These are phyloP conservation scores for Pristionchus arcanus DNA, from an alignment of 2,888 invertebrate genomes.

Conservation along the genomic window DNA sequence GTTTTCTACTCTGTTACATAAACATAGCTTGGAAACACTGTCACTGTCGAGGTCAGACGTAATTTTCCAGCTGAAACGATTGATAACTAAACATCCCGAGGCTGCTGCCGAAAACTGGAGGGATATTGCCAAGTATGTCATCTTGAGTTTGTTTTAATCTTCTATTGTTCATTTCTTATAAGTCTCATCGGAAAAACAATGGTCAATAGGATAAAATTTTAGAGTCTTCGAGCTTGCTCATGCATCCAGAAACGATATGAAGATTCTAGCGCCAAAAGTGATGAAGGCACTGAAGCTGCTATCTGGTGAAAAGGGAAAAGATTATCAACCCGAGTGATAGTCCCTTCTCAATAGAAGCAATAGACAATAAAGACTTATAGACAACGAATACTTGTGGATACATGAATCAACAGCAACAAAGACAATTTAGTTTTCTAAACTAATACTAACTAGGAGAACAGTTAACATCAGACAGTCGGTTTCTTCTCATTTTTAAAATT, in stretches of 20 bases:
- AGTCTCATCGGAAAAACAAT: background rate
- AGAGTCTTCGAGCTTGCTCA: background rate
- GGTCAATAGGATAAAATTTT: background rate
- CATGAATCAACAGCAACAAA: background rate
- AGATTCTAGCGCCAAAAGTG: background rate
- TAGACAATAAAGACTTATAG: background rate
- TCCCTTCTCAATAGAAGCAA: background rate
- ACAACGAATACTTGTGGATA: background rate
- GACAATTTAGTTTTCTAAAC: background rate
- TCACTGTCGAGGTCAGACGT: background rate
- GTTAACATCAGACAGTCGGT: too few relatives aligned
- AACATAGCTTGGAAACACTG: background rate
- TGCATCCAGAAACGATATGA: background rate
- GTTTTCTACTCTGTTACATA: background rate
- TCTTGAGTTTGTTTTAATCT: too few relatives aligned
- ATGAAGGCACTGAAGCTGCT: background rate
- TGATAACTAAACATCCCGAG: background rate
- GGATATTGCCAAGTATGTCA: conserved; percentile 6
- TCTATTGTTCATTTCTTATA: too few relatives aligned
- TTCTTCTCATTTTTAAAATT: too few relatives aligned
- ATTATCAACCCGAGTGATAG: background rate
- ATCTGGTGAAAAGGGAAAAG: background rate
- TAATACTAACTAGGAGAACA: background rate
- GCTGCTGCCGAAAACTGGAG: conserved; percentile 8
- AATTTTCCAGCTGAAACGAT: conserved; percentile 8